A percentile compares a stretch with the other conserved stretches of the same genome.
These are phyloP conservation scores for Bambusicola thoracicus DNA, from an alignment of 2,113 vertebrate species.

Conservation along the genomic window DNA sequence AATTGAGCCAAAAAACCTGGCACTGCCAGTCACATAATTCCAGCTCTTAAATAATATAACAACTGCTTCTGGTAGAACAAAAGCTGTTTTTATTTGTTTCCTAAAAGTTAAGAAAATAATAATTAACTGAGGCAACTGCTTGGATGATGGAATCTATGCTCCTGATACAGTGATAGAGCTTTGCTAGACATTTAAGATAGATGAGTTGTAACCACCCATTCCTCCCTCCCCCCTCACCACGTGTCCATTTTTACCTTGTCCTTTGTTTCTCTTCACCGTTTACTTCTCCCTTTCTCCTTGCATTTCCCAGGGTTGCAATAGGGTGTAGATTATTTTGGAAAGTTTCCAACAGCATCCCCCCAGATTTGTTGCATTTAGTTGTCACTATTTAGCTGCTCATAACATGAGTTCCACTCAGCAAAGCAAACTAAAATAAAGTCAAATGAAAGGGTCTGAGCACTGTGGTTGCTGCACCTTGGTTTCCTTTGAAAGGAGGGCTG, in stretches of 20 bases:
- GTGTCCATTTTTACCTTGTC: constrained; percentile 32
- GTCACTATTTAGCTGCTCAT: background rate
- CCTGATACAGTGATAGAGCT: constrained; percentile 8
- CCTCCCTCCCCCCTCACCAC: background rate
- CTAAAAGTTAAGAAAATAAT: constrained; percentile 52
- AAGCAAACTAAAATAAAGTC: background rate
- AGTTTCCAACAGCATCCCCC: background rate
- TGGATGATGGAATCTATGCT: background rate
- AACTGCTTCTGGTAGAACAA: constrained; percentile 39
- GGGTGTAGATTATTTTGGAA: background rate
- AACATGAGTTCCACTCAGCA: background rate
- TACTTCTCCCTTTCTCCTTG: constrained; percentile 41
- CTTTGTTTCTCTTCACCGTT: constrained; percentile 14
- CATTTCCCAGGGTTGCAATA: background rate
- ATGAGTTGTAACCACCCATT: background rate
- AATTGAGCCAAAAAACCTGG: background rate
- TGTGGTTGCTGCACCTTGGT: background rate
- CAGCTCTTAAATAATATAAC: constrained; percentile 31
- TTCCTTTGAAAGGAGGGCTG: background rate
- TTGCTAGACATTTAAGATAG: background rate
- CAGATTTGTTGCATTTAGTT: background rate
- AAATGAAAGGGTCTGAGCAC: background rate
- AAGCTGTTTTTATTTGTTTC: constrained; percentile 50
- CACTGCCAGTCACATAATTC: background rate
- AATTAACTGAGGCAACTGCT: constrained; percentile 29